Base-by-base conservation (phyloP, 2,888 invertebrate genomes). In the Beris morrisii region DNA sequence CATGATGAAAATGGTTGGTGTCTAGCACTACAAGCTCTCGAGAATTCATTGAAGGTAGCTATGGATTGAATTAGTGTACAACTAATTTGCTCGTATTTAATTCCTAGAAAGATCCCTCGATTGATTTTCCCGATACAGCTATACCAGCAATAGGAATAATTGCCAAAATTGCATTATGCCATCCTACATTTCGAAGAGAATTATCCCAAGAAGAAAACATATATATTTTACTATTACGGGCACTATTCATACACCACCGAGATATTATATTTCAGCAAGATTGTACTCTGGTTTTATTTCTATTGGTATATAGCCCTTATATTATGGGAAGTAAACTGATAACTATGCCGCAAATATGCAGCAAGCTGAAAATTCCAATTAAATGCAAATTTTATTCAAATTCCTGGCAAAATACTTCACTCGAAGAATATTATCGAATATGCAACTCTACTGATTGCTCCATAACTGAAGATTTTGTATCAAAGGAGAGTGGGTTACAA, bases 81-180 rank as follows among this genome's bases (percentile, higher is more conserved):
- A 5, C 22, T 13, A 11, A 11, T 22, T 22, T 15, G 4, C 3
- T 50, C 50, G 4, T 15, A 15, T 38, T 58, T 31, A 7, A 13
- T 15, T 64, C 55, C 4, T 43, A 68, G 5, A 70, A 72, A 43
- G 66, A 69, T 7, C 69, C 70, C 0, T 66, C 53, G 11, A 57
- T 64, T 0, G 75, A 76, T 52, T 75, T 75, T 66, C 69, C 72
- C 0, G 76, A 77, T 38, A 69, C 73, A 1, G 72, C 74, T 2
- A 66, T 73, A 32, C 77, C 79, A 0, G 73, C 74, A 0, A 72
- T 79, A 1, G 74, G 78, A 43, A 75, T 81, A 30, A 46, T 79
- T 9, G 65, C 74, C 9, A 78, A 77, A 65, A 38, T 78, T 9
- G 70, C 76, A 9, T 69, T 77, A 11, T 72, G 74, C 38, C 74